phyloP scores from a whole-genome alignment of 2,113 vertebrate species.

The Toxotes jaculatrix region DNA sequence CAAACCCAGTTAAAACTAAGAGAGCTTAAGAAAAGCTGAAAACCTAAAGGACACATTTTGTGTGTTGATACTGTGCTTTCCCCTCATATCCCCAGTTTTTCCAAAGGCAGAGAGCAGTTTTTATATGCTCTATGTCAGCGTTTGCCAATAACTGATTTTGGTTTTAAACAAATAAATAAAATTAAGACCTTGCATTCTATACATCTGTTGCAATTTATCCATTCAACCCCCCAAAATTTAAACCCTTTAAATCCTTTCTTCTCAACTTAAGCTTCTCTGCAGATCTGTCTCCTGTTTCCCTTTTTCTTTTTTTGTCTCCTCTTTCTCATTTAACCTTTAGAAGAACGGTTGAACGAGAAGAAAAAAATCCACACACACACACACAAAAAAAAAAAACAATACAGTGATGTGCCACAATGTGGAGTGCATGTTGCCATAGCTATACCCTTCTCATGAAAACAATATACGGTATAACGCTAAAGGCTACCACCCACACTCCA shows the following conservation, averaged over 20 bases:
- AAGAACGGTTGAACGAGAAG: not conserved
- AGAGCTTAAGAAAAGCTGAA: not conserved
- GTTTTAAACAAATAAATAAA: not conserved
- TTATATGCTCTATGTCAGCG: not conserved
- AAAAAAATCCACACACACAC: not conserved
- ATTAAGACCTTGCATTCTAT: not conserved
- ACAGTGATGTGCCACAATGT: not conserved
- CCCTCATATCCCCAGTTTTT: not conserved
- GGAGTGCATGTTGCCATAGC: conserved; percentile 37
- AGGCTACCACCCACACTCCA: conserved; percentile 56
- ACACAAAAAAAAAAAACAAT: not conserved
- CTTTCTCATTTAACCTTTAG: not conserved
- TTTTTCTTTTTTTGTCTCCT: not conserved
- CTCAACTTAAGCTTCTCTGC: not conserved
- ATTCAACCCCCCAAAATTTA: not conserved
- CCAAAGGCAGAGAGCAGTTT: not conserved
- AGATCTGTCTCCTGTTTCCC: not conserved
- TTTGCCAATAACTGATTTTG: not conserved
- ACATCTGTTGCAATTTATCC: not conserved
- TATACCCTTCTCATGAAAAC: conserved; percentile 35
- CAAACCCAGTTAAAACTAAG: not conserved
- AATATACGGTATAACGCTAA: conserved; percentile 47
- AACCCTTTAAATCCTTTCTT: not conserved
- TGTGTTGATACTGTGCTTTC: too few species aligned
- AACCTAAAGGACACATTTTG: too few species aligned